phyloP scores from a whole-genome alignment of 2,797 vertebrate genomes.

The Odontamblyopus lacepedii region DNA sequence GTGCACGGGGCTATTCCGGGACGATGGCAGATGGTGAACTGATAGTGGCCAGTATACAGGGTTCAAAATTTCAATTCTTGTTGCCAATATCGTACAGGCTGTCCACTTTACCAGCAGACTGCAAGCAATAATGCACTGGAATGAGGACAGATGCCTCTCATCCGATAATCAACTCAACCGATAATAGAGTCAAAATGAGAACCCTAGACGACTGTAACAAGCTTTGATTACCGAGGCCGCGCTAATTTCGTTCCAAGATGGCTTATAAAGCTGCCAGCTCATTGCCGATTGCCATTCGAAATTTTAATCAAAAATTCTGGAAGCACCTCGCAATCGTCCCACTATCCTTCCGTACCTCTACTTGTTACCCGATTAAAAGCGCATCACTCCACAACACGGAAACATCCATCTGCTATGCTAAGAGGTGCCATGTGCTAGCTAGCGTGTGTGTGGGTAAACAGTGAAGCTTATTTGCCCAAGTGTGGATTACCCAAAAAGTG shows the following conservation, averaged over 20 bases:
- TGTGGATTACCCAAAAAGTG: slow-evolving; percentile 40
- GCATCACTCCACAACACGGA: slow-evolving; percentile 19
- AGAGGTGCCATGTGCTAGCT: slow-evolving; percentile 35
- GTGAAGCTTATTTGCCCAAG: slow-evolving; percentile 39
- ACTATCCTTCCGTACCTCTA: slow-evolving; percentile 17
- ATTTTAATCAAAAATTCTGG: slow-evolving; percentile 31
- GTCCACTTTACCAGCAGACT: slow-evolving; percentile 52
- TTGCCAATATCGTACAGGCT: slow-evolving; percentile 41
- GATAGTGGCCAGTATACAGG: slow-evolving; percentile 37
- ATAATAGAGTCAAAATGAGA: slow-evolving; percentile 49
- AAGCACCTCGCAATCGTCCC: slow-evolving; percentile 1
- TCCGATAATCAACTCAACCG: slow-evolving; percentile 43
- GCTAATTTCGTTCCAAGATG: slow-evolving; percentile 8
- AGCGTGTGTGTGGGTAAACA: slow-evolving; percentile 46
- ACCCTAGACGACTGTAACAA: slow-evolving; percentile 27
- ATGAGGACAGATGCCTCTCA: slow-evolving; percentile 58
- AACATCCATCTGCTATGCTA: slow-evolving; percentile 48
- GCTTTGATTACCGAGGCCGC: slow-evolving; percentile 21
- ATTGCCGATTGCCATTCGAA: slow-evolving; percentile 20
- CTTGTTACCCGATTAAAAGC: slow-evolving; percentile 45
- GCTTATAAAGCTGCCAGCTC: not conserved
- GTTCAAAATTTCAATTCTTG: slow-evolving; percentile 1
- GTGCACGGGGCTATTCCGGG: slow-evolving; percentile 27
- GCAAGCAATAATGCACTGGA: slow-evolving; percentile 48
- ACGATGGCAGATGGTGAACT: slow-evolving; percentile 52